Evolutionary conservation across 2,888 invertebrate species (phyloP).

Genomic region (Brenthis ino): DNA sequence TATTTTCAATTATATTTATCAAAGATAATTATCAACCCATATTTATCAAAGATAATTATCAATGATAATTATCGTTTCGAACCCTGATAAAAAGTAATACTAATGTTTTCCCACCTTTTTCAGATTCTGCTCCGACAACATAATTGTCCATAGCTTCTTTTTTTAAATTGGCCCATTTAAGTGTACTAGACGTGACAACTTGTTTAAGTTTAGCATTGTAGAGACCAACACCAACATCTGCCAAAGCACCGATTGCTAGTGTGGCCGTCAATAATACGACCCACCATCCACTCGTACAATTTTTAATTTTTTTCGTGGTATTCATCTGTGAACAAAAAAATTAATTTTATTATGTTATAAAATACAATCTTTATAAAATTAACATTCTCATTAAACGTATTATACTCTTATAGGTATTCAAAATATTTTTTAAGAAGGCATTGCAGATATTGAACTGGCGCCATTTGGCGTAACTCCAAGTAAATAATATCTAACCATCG

Average conservation of each 20-base stretch:
- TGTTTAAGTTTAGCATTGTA: conserved; percentile 82
- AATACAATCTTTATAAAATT: not conserved
- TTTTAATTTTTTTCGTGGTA: conserved; percentile 68
- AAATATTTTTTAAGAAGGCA: not conserved
- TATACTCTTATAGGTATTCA: too few species aligned
- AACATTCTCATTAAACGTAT: too few species aligned
- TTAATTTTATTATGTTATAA: not conserved
- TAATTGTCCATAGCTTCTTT: conserved; percentile 78
- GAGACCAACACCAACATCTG: conserved; percentile 66
- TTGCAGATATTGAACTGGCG: conserved; percentile 22
- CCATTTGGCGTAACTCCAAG: conserved; percentile 18
- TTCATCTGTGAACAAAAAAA: conserved; percentile 40
- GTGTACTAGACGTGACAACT: conserved; percentile 89
- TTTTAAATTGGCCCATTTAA: conserved; percentile 86
- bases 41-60: too few species aligned
- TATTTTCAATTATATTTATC: too few species aligned
- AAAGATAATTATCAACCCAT: too few species aligned
- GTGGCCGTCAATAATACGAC: conserved; percentile 65
- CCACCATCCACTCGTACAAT: conserved; percentile 68
- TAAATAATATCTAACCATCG: too few species aligned
- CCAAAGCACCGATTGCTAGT: conserved; percentile 56
- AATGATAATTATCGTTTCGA: too few species aligned
- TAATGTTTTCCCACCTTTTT: conserved; percentile 55
- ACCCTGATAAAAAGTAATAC: not conserved
- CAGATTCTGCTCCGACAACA: conserved; percentile 83